phyloP scores from a whole-genome alignment of 2,888 invertebrate species.

The Mesorhabditis sp. region DNA sequence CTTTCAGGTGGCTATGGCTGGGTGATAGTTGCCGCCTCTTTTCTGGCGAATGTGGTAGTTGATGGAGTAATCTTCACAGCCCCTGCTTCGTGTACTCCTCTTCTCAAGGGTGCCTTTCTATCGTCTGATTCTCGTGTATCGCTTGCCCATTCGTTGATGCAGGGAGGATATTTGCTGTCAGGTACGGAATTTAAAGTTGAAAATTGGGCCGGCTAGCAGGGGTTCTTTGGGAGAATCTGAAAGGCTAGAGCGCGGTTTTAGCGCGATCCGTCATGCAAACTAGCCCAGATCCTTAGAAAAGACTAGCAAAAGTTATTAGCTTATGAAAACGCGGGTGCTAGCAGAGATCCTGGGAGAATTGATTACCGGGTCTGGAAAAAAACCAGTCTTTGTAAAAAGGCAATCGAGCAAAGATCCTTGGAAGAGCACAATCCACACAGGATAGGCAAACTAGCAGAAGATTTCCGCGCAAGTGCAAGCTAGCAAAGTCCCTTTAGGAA shows the following conservation, averaged over 20 bases:
- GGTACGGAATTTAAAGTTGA: slow-evolving; percentile 66
- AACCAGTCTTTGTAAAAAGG: too few relatives aligned
- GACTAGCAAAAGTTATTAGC: too few relatives aligned
- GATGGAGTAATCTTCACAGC: slow-evolving; percentile 71
- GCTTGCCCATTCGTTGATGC: slow-evolving; percentile 88
- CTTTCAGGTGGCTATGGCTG: slow-evolving; percentile 75
- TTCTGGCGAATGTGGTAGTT: slow-evolving; percentile 94
- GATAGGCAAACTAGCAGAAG: too few relatives aligned
- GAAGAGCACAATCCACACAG: too few relatives aligned
- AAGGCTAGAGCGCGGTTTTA: background rate
- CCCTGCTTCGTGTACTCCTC: slow-evolving; percentile 60
- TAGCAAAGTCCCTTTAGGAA: too few relatives aligned
- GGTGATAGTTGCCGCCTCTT: slow-evolving; percentile 91
- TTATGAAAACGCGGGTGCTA: background rate
- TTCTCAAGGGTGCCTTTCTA: slow-evolving; percentile 70
- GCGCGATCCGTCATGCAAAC: too few relatives aligned
- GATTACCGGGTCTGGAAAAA: background rate
- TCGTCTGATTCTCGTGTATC: slow-evolving; percentile 79
- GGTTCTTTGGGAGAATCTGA: background rate
- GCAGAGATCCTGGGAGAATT: background rate
- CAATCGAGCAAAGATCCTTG: too few relatives aligned
- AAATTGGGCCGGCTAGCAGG: background rate
- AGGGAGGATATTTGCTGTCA: slow-evolving; percentile 89
- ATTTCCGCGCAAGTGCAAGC: too few relatives aligned
- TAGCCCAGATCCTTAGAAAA: too few relatives aligned